A percentile compares a stretch with the other conserved stretches of the same genome.
Evolutionary conservation across 2,888 invertebrate genomes (phyloP).

Genomic region (Spilarctia lutea): DNA sequence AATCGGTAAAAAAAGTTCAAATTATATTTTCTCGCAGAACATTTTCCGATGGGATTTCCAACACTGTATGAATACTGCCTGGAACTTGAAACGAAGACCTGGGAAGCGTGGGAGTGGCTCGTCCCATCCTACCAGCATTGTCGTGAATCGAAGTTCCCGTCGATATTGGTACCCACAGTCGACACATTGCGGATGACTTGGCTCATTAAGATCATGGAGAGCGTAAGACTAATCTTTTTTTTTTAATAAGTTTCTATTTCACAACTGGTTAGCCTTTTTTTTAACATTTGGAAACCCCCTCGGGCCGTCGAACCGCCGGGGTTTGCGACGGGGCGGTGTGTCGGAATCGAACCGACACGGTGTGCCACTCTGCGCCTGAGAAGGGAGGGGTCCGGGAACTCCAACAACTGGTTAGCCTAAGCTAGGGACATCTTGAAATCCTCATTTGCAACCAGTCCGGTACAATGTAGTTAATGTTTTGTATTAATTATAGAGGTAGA

Average conservation of each 20-base stretch:
- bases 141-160: constrained; percentile 89
- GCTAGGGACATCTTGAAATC: background rate
- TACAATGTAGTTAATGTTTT: no score
- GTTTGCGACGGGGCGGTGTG: no score
- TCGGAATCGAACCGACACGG: no score
- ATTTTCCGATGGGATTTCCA: constrained; percentile 90
- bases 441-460: background rate
- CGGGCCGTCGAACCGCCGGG: no score
- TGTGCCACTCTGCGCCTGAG: no score
- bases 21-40: constrained; percentile 77
- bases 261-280: no score
- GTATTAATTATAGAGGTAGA: no score
- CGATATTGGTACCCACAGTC: constrained; percentile 96
- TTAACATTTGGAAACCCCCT: no score
- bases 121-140: constrained; percentile 93
- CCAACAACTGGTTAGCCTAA: no score
- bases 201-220: constrained; percentile 92
- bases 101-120: constrained; percentile 95
- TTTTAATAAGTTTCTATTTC: no score
- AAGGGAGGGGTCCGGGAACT: no score
- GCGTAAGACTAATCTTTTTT: constrained; percentile 77
- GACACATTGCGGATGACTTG: constrained; percentile 94
- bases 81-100: constrained; percentile 88
- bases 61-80: constrained; percentile 94
- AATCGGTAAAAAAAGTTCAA: no score